Evolutionary conservation across 2,113 vertebrate genomes (phyloP).

Genomic region (Hypocryptadius cinnamomeus): DNA sequence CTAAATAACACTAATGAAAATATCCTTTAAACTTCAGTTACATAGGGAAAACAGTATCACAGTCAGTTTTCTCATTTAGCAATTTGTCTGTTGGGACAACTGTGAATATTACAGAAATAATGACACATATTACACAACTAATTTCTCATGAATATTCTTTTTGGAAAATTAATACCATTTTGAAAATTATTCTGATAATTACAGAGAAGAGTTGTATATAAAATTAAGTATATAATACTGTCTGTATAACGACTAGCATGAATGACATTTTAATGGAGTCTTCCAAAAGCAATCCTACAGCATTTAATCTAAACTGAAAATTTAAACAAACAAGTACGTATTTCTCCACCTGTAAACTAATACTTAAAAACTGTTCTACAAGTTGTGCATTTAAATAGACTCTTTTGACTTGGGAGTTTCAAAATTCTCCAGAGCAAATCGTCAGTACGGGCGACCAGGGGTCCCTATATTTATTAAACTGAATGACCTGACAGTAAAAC

Average conservation of each 20-base stretch:
- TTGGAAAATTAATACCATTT: not conserved
- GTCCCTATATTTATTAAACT: slow-evolving; percentile 90
- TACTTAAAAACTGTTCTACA: not conserved
- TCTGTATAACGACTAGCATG: not conserved
- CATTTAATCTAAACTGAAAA: not conserved
- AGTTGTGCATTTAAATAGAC: slow-evolving; percentile 16
- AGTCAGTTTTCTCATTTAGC: not conserved
- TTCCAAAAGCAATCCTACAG: slow-evolving; percentile 7
- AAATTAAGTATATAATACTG: not conserved
- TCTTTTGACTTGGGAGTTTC: not conserved
- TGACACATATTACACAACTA: not conserved
- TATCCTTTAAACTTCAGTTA: slow-evolving; percentile 4
- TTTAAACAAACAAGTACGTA: not conserved
- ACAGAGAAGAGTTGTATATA: not conserved
- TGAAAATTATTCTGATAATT: not conserved
- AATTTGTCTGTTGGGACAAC: not conserved
- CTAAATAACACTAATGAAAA: not conserved
- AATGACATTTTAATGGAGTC: not conserved
- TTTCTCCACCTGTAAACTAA: not conserved
- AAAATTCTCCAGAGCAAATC: slow-evolving; percentile 21
- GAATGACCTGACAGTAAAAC: slow-evolving; percentile 93
- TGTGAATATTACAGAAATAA: not conserved
- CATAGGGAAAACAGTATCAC: slow-evolving; percentile 24
- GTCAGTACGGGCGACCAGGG: slow-evolving; percentile 78
- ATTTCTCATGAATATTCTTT: not conserved